Base-by-base conservation (phyloP, 2,797 vertebrate species). In the Falco biarmicus region DNA sequence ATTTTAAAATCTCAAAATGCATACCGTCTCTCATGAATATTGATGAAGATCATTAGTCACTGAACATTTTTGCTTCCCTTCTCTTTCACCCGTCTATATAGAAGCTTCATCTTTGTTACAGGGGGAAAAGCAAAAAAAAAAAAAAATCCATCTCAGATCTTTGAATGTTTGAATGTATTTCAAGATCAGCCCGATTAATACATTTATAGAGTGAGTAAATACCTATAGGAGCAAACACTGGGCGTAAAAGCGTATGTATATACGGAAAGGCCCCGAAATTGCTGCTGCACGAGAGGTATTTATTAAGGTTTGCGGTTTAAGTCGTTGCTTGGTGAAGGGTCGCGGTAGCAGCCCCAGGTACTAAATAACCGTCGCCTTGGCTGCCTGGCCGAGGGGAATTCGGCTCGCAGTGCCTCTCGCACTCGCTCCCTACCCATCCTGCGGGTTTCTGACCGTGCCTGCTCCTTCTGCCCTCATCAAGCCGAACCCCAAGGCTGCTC, bases 21-120 rank as follows among this genome's bases (percentile, higher is more conserved):
- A 65, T 69, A 77, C 81, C 5, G 24, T 80, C 64, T 85, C 91
- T 95, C 90, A 97, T 97, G 95, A 95, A 97, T 97, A 97, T 96
- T 95, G 80, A 97, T 97, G 95, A 96, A 88, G 87, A 96, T 95
- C 93, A 95, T 97, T 96, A 96, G 96, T 95, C 92, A 92, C 91
- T 32, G 92, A 97, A 94, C 89, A 90, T 95, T 97, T 97, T 96
- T 60, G 28, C 95, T 96, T 95, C 93, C 77, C 80, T 93, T 90
- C 81, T 78, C 81, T 90, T 93, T 63, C 48, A 50, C 68, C n/a
- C 3, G 4, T 95, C 94, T 95, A n/a, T 78, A 92, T 81, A 95
- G 97, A 97, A 94, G 90, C 81, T 89, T 90, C 90, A 41, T 92
- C 84, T 95, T 83, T 78, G 84, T 94, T 91, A 94, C 91, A 80